These are phyloP conservation scores for Natrix natrix DNA, from an alignment of 2,797 vertebrate genomes.

Conservation along the genomic window DNA sequence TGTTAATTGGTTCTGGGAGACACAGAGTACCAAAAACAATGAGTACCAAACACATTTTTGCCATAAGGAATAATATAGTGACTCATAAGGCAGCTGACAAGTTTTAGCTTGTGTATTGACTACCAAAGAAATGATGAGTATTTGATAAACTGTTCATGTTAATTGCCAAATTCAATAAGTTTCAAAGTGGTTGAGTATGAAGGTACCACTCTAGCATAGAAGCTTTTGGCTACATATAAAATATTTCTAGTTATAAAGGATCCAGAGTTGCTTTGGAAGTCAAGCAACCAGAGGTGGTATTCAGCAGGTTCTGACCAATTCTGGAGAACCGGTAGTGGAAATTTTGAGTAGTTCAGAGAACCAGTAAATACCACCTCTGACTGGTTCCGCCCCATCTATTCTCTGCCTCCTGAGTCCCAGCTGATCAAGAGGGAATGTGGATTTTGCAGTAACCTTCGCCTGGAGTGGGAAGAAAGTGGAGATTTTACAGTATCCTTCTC, in stretches of 20 bases:
- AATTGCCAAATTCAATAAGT: neutral
- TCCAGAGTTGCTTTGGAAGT: neutral
- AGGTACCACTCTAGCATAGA: neutral
- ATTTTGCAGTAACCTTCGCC: too few species aligned
- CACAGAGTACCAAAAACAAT: neutral
- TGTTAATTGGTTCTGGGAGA: neutral
- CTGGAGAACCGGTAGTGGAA: too few species aligned
- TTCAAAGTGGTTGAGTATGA: neutral
- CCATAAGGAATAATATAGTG: neutral
- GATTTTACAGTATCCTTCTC: too few species aligned
- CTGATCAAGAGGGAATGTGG: too few species aligned
- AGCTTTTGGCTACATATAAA: neutral
- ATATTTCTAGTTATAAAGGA: neutral
- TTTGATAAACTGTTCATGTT: neutral
- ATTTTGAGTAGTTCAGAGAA: too few species aligned
- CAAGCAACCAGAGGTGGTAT: neutral
- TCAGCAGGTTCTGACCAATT: too few species aligned
- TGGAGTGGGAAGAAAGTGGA: too few species aligned
- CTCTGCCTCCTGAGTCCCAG: too few species aligned
- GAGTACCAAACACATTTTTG: neutral
- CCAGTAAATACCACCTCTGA: too few species aligned
- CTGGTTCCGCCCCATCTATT: too few species aligned
- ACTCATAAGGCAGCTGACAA: neutral
- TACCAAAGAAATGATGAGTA: neutral
- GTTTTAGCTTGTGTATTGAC: neutral